Evolutionary conservation across 2,888 invertebrate species (phyloP), one percentile per base, ranked within the genome.

Genomic region (Athalia rosae): DNA sequence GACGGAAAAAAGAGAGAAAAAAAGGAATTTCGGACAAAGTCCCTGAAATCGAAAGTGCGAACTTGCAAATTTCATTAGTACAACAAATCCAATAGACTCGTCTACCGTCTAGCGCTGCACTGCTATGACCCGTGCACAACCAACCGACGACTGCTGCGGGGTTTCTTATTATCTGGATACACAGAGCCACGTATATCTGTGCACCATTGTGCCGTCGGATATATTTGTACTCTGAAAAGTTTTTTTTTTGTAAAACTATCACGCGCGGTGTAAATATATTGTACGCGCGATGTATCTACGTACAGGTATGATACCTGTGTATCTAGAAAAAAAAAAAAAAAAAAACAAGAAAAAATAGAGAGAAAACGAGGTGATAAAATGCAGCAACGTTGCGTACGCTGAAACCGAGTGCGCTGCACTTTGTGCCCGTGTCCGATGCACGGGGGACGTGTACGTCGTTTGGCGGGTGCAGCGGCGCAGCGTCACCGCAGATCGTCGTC

Each of bases 1-100:
- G 53, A 11, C n/a, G n/a, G n/a, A 11, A 53, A 53, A 11, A 53
- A 53, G 2, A 4, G 53, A 3, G 53, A 53, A 53, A 53, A 53
- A 53, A 53, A 53, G 8, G 53, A n/a, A 11, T 53, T 67, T 5
- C 11, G 3, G 47, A 13, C n/a, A 15, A 28, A 28, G 28, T 28
- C 28, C 28, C 1, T 13, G 59, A 59, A 59, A 59, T 7, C 13
- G 59, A 59, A 59, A n/a, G 4, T 28, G 67, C 43, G 11, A 11
- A 53, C 67, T 47, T 62, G 62, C 74, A 78, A 84, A 85, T 85
- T 81, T 80, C 80, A 85, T 85, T 84, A 84, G 81, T 74, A n/a
- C 7, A 45, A 80, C 79, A 82, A 83, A 85, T 85, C 84, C 84
- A 85, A 85, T 84, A 83, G 80, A 79, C 79, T 59, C 71, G 69